These are phyloP conservation scores for Dendrophyllia cribrosa DNA, from an alignment of 64 coral and sea anemone species.

Conservation along the genomic window DNA sequence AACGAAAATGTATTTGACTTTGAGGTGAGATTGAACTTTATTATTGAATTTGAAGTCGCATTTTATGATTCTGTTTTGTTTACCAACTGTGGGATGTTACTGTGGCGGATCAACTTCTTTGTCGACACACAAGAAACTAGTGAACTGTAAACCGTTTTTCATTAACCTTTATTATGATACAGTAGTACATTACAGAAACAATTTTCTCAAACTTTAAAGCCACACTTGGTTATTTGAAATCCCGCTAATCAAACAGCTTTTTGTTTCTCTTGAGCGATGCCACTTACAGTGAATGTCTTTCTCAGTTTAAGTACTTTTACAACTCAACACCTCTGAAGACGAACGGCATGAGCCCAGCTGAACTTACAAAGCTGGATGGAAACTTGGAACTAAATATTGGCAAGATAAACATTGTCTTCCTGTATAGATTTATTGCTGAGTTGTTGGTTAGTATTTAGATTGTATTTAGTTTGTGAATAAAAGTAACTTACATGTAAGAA, in stretches of 20 bases:
- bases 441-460: conserved; percentile 64
- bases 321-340: conserved; percentile 1
- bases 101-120: too few relatives aligned
- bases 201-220: too few relatives aligned
- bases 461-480: background rate
- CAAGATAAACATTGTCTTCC: conserved; percentile 82
- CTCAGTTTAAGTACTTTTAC: conserved; percentile 76
- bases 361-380: conserved; percentile 78
- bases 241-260: background rate
- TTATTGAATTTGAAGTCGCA: background rate
- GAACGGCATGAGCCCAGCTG: conserved; percentile 2
- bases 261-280: background rate
- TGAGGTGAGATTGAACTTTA: conserved; percentile 68
- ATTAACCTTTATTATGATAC: too few relatives aligned
- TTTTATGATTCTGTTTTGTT: background rate
- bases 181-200: too few relatives aligned
- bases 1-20: conserved; percentile 95
- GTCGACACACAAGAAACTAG: too few relatives aligned
- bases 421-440: conserved; percentile 88
- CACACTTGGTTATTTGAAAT: background rate
- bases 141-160: too few relatives aligned
- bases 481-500: too few relatives aligned
- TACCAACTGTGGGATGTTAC: too few relatives aligned
- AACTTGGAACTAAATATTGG: conserved; percentile 85
- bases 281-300: background rate